A percentile compares a stretch with the other conserved stretches of the same genome.
Evolutionary conservation across 2,888 invertebrate species (phyloP).

Genomic region (Leucoptera coffeella): DNA sequence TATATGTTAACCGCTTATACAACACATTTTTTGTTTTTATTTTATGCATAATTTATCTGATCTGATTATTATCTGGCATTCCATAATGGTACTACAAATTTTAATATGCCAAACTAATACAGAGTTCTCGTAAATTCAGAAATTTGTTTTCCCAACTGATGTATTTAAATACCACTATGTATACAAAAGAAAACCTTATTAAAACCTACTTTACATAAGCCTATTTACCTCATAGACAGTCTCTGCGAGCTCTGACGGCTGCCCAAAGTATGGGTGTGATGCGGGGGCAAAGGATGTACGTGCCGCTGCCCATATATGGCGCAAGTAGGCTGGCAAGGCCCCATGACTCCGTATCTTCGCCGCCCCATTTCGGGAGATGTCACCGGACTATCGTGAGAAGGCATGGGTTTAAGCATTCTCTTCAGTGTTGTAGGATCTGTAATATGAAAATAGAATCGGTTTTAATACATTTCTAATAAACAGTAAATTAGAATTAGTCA

Average conservation of each 20-base stretch:
- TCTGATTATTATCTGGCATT: too few relatives aligned
- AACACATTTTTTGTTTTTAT: too few relatives aligned
- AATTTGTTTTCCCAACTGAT: too few relatives aligned
- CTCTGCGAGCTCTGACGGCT: constrained; percentile 63
- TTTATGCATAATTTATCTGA: too few relatives aligned
- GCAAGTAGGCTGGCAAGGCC: constrained; percentile 55
- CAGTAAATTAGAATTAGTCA: too few relatives aligned
- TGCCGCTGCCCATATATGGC: constrained; percentile 55
- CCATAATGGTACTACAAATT: too few relatives aligned
- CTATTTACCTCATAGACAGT: constrained; percentile 56
- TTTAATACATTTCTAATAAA: background rate
- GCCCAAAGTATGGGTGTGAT: constrained; percentile 50
- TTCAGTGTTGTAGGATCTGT: constrained; percentile 83
- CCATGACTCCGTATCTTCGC: constrained; percentile 59
- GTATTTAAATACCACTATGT: too few relatives aligned
- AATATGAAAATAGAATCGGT: constrained; percentile 12
- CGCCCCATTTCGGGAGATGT: constrained; percentile 89
- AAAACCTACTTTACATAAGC: too few relatives aligned
- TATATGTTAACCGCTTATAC: too few relatives aligned
- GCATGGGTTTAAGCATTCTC: constrained; percentile 91
- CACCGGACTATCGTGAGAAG: constrained; percentile 81
- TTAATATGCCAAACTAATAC: too few relatives aligned
- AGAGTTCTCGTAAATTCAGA: too few relatives aligned
- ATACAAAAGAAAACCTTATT: too few relatives aligned
- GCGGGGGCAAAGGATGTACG: constrained; percentile 45